Percentiles rank a stretch among this genome's conserved stretches.
phyloP scores from a whole-genome alignment of 2,113 vertebrate genomes.

The Macquaria ambigua region DNA sequence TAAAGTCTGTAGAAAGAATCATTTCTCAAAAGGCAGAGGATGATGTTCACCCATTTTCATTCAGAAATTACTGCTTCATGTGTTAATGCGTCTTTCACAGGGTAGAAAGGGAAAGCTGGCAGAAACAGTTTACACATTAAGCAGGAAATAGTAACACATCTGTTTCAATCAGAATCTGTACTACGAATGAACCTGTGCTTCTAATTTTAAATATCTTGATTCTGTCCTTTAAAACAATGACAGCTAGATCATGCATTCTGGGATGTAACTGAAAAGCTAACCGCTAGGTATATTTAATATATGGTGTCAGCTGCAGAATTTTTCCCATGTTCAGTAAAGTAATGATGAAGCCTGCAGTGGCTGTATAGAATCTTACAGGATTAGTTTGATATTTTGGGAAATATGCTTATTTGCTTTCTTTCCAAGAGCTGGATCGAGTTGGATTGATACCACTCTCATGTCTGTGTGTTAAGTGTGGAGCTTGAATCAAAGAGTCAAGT shows the following conservation, averaged over 20 bases:
- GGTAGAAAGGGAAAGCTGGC: not conserved
- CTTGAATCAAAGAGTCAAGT: not conserved
- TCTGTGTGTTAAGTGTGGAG: not conserved
- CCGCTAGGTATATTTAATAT: not conserved
- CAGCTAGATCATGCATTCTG: not conserved
- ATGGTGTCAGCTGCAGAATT: not conserved
- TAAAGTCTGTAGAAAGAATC: not conserved
- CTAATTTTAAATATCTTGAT: not conserved
- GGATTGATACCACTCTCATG: not conserved
- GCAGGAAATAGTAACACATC: not conserved
- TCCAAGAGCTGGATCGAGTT: not conserved
- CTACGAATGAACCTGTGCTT: not conserved
- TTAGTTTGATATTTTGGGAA: not conserved
- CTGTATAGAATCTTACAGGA: not conserved
- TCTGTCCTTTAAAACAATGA: not conserved
- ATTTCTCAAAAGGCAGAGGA: constrained; percentile 31
- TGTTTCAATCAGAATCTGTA: not conserved
- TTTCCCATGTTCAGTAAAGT: not conserved
- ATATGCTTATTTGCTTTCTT: not conserved
- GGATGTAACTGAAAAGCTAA: not conserved
- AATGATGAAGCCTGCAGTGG: not conserved
- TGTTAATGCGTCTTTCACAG: not conserved
- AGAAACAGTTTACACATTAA: not conserved
- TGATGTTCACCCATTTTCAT: constrained; percentile 2
- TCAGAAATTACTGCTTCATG: not conserved